Evolutionary conservation across 1,140 invertebrate genomes (phyloP).

Genomic region (Geopemphigus sp.): DNA sequence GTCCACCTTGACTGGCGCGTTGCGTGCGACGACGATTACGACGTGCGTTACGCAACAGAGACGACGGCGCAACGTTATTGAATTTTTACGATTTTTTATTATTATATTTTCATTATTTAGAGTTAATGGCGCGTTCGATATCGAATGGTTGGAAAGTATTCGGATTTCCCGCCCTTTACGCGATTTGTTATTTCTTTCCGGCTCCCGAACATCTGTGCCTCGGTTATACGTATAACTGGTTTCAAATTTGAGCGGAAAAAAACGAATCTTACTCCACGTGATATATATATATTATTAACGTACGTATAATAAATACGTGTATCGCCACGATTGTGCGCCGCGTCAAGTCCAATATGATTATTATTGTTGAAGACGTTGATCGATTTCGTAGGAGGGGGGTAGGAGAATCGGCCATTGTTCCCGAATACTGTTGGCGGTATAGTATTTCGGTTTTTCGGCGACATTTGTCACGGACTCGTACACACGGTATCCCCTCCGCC

Average conservation of each 20-base stretch:
- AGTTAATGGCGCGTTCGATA: conserved; percentile 37
- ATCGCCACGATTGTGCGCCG: neutral
- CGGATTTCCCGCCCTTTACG: neutral
- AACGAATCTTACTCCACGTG: neutral
- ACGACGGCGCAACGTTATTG: neutral
- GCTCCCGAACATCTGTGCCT: neutral
- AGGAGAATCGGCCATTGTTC: conserved; percentile 15
- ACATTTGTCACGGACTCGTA: conserved; percentile 43
- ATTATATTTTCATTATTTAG: conserved; percentile 11
- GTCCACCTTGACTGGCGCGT: neutral
- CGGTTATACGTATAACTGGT: neutral
- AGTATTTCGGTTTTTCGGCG: conserved; percentile 46
- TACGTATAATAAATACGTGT: neutral
- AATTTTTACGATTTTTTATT: neutral
- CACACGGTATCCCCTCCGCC: neutral
- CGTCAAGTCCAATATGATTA: conserved; percentile 28
- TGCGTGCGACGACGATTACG: neutral
- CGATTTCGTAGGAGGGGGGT: neutral
- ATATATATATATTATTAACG: neutral
- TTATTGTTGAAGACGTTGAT: conserved; percentile 30
- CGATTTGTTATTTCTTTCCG: neutral
- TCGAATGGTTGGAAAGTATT: conserved; percentile 23
- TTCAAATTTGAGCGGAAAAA: neutral
- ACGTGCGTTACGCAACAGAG: neutral
- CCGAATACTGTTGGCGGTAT: conserved; percentile 34